Evolutionary conservation across 2,888 invertebrate species (phyloP), one percentile per base, ranked within the genome.

Genomic region (Latheticus oryzae): DNA sequence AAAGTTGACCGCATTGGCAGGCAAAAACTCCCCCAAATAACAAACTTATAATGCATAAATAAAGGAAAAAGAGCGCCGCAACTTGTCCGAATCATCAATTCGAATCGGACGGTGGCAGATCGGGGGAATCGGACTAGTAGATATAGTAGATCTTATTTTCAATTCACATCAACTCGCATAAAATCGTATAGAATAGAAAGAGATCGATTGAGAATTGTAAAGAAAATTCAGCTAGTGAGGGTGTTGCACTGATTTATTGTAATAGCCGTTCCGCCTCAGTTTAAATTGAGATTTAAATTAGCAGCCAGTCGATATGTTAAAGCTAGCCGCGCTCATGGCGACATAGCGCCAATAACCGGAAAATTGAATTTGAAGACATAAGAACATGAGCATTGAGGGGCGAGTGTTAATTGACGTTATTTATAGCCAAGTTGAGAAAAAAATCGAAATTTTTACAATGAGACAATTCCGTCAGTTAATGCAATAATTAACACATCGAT

Each of bases 261-360:
- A 76, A 77, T 73, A 71, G 76, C 71, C 73, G 77, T 76, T 76
- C 73, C 76, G 77, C 74, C 71, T 77, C 77, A 75, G 70, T 76
- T 76, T 74, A 76, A 77, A 79, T 78, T 76, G 76, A 77, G 78
- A 79, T 79, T 78, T 77, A 78, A 78, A 78, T 78, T 78, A 78
- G 76, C 77, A 73, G 66, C 67, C 66, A 66, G 69, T 60, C 70
- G 73, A 71, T 72, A 72, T 66, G 70, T 68, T 71, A 69, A 65
- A 67, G 68, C 66, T 61, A 62, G 63, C 67, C 66, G 67, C 64
- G 66, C 67, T 69, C 66, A 71, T 70, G 70, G 71, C 70, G 70
- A 72, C 72, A 67, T 66, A 71, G 66, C 75, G 70, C 73, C 78
- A 78, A 78, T 78, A 78, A 76, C 74, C 78, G 78, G 76, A 79